Conservation (phyloP, 1,140 invertebrate genomes). For the Cydia pomonella region DNA sequence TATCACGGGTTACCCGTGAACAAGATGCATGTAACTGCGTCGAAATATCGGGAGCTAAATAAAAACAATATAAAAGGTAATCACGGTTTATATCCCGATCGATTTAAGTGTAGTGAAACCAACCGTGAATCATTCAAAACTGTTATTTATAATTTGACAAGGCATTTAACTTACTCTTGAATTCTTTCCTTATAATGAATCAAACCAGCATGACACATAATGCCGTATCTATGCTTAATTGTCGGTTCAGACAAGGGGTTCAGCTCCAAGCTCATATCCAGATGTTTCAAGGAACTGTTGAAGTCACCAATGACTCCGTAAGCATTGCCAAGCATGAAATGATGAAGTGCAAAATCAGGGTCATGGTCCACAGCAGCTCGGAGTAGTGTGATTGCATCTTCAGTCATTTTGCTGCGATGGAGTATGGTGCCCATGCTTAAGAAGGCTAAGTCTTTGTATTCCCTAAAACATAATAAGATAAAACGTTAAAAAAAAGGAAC, state of each 20-base stretch:
- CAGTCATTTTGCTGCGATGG: conserved; percentile 86
- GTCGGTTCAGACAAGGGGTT: conserved; percentile 78
- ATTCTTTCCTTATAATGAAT: conserved; percentile 84
- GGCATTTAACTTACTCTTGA: conserved; percentile 82
- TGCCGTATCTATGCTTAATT: conserved; percentile 83
- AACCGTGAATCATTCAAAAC: no score
- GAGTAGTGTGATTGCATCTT: conserved; percentile 90
- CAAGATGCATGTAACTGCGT: no score
- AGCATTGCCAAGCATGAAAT: conserved; percentile 90
- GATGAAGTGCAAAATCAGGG: conserved; percentile 85
- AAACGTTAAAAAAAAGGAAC: background rate
- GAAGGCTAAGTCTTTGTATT: conserved; percentile 89
- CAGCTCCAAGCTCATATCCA: conserved; percentile 86
- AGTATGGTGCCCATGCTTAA: conserved; percentile 91
- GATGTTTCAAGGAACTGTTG: conserved; percentile 84
- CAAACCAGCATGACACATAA: conserved; percentile 86
- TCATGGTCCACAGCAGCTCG: conserved; percentile 91
- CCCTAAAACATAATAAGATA: conserved; percentile 71
- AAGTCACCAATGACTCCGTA: conserved; percentile 86
- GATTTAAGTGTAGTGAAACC: no score
- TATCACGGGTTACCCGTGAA: no score
- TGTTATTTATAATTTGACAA: no score
- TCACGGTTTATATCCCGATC: no score
- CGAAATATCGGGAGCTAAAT: no score
- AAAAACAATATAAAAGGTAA: no score